Conservation (phyloP, 2,888 invertebrate genomes). For the Cheilosia pagana region DNA sequence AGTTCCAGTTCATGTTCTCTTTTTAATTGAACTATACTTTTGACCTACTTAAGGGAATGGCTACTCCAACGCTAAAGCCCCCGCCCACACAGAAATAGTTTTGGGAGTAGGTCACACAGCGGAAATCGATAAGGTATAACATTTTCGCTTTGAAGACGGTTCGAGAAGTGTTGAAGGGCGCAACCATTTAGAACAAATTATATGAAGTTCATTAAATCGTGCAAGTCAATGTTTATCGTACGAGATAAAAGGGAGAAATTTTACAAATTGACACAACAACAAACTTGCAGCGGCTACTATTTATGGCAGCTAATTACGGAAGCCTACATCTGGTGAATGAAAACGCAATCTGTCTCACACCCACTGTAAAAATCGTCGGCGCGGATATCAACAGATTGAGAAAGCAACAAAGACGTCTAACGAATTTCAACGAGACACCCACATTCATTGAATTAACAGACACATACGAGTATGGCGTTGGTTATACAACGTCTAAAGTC, state of each 20-base stretch:
- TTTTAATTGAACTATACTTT: slow-evolving; percentile 21
- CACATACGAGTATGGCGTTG: too few species aligned
- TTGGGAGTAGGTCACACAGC: slow-evolving; percentile 7
- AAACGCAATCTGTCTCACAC: too few species aligned
- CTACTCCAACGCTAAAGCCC: not conserved
- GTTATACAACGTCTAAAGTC: too few species aligned
- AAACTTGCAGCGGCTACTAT: not conserved
- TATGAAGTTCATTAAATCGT: not conserved
- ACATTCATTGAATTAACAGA: too few species aligned
- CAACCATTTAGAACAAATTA: not conserved
- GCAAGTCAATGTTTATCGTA: not conserved
- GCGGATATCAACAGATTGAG: too few species aligned
- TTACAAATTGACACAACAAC: not conserved
- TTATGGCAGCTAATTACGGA: too few species aligned
- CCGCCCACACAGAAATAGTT: not conserved
- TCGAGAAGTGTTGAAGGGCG: slow-evolving; percentile 14
- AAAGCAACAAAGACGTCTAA: too few species aligned
- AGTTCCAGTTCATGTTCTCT: slow-evolving; percentile 8
- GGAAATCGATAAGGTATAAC: slow-evolving; percentile 28
- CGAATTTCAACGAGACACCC: too few species aligned
- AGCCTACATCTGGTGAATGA: not conserved
- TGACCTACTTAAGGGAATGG: slow-evolving; percentile 31
- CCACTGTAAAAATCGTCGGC: too few species aligned
- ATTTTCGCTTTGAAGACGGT: slow-evolving; percentile 10
- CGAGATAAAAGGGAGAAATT: not conserved